Percentiles rank a stretch among this genome's conserved stretches.
Conservation (phyloP, 2,797 vertebrate genomes). For the Tokudaia tokunoshimensis region DNA sequence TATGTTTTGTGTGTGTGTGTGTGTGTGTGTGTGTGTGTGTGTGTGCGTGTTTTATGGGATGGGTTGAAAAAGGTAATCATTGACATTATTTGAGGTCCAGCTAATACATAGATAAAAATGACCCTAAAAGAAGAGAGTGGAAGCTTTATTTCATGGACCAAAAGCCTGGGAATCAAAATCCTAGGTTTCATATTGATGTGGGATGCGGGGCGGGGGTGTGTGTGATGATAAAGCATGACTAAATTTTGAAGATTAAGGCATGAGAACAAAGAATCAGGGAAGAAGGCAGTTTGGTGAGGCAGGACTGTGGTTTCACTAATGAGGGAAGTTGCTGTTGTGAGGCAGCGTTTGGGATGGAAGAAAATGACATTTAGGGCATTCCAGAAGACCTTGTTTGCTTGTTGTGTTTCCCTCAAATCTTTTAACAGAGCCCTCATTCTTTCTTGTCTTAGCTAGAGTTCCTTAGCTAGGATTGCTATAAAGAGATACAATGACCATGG, state of each 20-base stretch:
- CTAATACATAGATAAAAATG: background rate
- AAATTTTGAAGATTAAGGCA: background rate
- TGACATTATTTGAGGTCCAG: background rate
- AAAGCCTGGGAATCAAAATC: background rate
- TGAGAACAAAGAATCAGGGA: background rate
- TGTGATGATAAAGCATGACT: background rate
- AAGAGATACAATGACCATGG: background rate
- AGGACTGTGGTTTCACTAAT: background rate
- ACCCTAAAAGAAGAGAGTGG: background rate
- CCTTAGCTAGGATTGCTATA: background rate
- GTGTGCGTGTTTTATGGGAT: background rate
- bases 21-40: background rate
- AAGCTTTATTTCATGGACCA: background rate
- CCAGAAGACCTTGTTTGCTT: background rate
- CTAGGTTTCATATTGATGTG: background rate
- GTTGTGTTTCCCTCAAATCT: background rate
- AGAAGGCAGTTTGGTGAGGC: background rate
- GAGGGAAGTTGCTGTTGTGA: rapidly evolving
- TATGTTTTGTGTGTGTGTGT: background rate
- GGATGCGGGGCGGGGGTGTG: background rate
- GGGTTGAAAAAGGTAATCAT: background rate
- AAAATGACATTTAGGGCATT: background rate
- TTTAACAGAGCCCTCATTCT: background rate
- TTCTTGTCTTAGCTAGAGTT: background rate
- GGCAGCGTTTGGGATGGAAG: background rate